These are phyloP conservation scores for Cryptosula pallasiana DNA, from an alignment of 2,888 invertebrate genomes.

Conservation along the genomic window DNA sequence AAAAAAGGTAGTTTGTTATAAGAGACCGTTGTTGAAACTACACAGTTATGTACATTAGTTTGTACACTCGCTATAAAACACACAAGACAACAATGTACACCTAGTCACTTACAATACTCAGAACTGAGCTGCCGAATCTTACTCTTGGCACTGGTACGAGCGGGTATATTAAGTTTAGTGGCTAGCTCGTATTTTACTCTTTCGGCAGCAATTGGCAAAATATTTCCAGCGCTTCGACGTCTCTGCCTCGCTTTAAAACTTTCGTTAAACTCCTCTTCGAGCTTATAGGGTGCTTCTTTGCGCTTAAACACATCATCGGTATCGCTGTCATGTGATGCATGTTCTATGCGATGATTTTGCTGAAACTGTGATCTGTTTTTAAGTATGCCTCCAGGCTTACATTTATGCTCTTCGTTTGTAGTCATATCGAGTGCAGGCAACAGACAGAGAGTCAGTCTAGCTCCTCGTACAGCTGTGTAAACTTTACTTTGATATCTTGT, in stretches of 20 bases:
- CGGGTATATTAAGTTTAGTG: conserved; percentile 11
- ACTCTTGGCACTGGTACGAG: background rate
- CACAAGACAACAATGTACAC: too few relatives aligned
- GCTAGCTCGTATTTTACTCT: background rate
- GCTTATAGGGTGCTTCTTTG: conserved; percentile 15
- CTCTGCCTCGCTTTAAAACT: conserved; percentile 22
- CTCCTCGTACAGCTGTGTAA: too few relatives aligned
- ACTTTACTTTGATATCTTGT: too few relatives aligned
- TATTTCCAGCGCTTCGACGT: conserved; percentile 16
- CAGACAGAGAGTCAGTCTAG: too few relatives aligned
- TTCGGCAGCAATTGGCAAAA: conserved; percentile 19
- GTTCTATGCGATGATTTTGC: background rate
- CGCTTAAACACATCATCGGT: background rate
- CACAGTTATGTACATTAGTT: too few relatives aligned
- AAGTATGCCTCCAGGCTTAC: conserved; percentile 2
- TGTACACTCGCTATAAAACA: too few relatives aligned
- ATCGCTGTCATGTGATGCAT: background rate
- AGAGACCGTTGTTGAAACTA: too few relatives aligned
- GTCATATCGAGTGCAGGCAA: background rate
- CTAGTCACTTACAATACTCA: conserved; percentile 18
- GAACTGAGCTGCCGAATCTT: background rate
- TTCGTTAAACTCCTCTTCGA: conserved; percentile 18
- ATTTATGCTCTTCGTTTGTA: background rate
- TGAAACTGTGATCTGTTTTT: background rate
- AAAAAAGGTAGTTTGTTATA: too few relatives aligned